Percentiles rank a stretch among this genome's conserved stretches.
phyloP scores from a whole-genome alignment of 2,797 vertebrate species.

The Synaphobranchus kaupii region DNA sequence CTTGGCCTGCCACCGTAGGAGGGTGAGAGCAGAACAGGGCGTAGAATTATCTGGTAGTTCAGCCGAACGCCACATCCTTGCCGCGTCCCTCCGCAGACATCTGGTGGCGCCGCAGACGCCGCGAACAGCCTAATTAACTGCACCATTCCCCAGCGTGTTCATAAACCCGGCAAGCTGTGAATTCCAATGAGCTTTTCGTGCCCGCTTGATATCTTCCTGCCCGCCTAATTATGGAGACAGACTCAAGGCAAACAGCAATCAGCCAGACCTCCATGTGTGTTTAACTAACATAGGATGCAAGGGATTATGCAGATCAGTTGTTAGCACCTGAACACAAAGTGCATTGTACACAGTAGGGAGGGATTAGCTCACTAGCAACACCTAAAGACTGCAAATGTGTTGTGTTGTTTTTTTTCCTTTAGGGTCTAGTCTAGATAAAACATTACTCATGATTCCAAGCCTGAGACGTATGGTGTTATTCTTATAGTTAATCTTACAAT shows the following conservation, averaged over 20 bases:
- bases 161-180: background rate
- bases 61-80: background rate
- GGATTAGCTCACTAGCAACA: background rate
- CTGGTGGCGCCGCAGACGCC: background rate
- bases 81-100: background rate
- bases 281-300: background rate
- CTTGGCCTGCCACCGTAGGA: background rate
- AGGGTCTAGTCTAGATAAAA: background rate
- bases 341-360: background rate
- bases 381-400: background rate
- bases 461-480: background rate
- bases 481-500: background rate
- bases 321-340: background rate
- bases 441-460: background rate
- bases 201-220: background rate
- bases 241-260: conserved; percentile 10
- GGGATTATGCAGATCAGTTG: background rate
- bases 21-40: background rate
- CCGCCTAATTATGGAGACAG: background rate
- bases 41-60: background rate
- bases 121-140: background rate
- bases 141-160: background rate
- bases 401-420: background rate
- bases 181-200: background rate
- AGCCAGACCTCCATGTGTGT: background rate